These are phyloP conservation scores for Perccottus glenii DNA, from an alignment of 2,113 vertebrate genomes.

Conservation along the genomic window DNA sequence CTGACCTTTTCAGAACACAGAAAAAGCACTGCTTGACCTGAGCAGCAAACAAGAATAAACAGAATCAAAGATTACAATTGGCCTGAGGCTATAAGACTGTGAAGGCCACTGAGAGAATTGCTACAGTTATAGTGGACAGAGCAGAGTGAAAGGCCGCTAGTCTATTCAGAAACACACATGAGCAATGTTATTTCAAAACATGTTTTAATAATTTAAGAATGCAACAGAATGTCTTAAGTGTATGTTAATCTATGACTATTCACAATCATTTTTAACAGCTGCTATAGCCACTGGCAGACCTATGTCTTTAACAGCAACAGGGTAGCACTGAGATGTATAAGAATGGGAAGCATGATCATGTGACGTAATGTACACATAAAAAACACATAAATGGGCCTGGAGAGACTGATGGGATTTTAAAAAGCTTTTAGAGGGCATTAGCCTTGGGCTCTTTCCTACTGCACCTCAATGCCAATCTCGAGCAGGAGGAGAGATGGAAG, in stretches of 20 bases:
- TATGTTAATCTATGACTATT: neutral
- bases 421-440: slow-evolving; percentile 83
- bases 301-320: slow-evolving; percentile 38
- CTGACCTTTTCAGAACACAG: slow-evolving; percentile 14
- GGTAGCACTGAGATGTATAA: slow-evolving; percentile 55
- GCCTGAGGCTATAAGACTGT: slow-evolving; percentile 18
- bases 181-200: neutral
- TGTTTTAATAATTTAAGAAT: neutral
- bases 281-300: slow-evolving; percentile 9
- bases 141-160: neutral
- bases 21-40: slow-evolving; percentile 13
- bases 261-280: too few relatives aligned
- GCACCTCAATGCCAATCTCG: slow-evolving; percentile 76
- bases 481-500: slow-evolving; percentile 63
- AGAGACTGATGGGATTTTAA: slow-evolving; percentile 81
- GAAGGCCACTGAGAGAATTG: slow-evolving; percentile 10
- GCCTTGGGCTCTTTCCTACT: slow-evolving; percentile 75
- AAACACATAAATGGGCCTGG: slow-evolving; percentile 74
- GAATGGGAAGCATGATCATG: slow-evolving; percentile 60
- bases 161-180: neutral
- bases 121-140: slow-evolving; percentile 4
- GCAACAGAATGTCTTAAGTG: neutral
- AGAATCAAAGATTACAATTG: slow-evolving; percentile 28
- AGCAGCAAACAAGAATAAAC: slow-evolving; percentile 15
- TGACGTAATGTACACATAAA: slow-evolving; percentile 71